Percentiles rank a stretch among this genome's conserved stretches.
Conservation (phyloP, 2,113 vertebrate species). For the Colinus virginianus region DNA sequence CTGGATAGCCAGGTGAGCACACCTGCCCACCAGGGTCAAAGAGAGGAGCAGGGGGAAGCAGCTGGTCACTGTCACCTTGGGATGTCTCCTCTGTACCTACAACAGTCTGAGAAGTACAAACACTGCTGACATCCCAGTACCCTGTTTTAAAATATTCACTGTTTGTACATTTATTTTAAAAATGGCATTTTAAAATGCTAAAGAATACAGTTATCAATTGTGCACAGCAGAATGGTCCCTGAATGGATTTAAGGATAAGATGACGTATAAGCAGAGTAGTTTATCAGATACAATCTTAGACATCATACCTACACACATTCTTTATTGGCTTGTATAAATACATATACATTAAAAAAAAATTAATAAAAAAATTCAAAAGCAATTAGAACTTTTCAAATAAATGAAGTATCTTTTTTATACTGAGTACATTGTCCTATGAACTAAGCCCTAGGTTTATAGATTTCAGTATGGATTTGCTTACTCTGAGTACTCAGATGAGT, state of each 20-base stretch:
- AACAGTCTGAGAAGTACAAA: neutral
- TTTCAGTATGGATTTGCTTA: neutral
- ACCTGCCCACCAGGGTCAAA: neutral
- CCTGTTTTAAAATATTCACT: neutral
- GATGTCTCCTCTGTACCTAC: neutral
- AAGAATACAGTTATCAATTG: neutral
- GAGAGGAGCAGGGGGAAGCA: neutral
- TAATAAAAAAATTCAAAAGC: accelerated
- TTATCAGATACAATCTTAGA: neutral
- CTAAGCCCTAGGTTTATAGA: neutral
- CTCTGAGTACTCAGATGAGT: neutral
- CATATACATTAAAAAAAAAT: neutral
- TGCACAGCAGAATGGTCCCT: neutral
- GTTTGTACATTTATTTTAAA: neutral
- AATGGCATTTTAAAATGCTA: neutral
- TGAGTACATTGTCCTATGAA: neutral
- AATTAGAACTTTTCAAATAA: neutral
- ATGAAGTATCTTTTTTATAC: neutral
- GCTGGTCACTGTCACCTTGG: accelerated
- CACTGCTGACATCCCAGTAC: neutral
- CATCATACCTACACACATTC: neutral
- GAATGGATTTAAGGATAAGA: neutral
- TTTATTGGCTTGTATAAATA: neutral
- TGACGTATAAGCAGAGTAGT: neutral
- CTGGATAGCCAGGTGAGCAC: neutral